phyloP scores from a whole-genome alignment of 1,140 invertebrate species.

The Drosophila virilis region DNA sequence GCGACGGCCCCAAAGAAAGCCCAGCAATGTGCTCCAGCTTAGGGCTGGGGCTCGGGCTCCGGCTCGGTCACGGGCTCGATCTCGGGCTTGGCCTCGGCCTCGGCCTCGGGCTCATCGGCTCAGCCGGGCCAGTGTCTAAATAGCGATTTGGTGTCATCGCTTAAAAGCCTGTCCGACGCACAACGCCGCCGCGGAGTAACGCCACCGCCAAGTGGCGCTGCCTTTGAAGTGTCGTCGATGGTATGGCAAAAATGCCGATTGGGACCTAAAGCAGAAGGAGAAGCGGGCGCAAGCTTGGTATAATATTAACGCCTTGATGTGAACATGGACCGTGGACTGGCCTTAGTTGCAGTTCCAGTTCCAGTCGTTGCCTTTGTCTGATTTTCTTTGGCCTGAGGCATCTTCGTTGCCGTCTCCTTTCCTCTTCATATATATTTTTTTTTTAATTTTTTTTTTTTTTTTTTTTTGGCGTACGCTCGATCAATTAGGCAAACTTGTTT shows the following conservation, averaged over 20 bases:
- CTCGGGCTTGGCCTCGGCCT: background rate
- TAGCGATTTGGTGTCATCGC: slow-evolving; percentile 84
- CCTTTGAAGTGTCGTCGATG: slow-evolving; percentile 70
- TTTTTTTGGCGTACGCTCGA: slow-evolving; percentile 83
- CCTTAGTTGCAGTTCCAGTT: slow-evolving; percentile 38
- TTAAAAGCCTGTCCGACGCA: slow-evolving; percentile 83
- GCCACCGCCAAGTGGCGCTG: slow-evolving; percentile 73
- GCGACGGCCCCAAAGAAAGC: slow-evolving; percentile 26
- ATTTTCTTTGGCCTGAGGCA: slow-evolving; percentile 33
- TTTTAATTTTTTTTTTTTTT: slow-evolving; percentile 25
- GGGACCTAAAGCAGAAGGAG: slow-evolving; percentile 25
- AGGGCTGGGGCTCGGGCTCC: background rate
- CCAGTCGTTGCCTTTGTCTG: slow-evolving; percentile 55
- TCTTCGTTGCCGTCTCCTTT: slow-evolving; percentile 5
- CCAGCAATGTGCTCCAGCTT: background rate
- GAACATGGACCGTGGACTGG: slow-evolving; percentile 11
- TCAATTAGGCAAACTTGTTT: slow-evolving; percentile 84
- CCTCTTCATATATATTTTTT: background rate
- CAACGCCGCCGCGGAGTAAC: slow-evolving; percentile 72
- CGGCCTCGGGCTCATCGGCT: background rate
- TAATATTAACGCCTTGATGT: slow-evolving; percentile 72
- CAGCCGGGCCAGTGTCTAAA: slow-evolving; percentile 71
- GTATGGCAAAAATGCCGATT: slow-evolving; percentile 69
- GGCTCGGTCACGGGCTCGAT: background rate
- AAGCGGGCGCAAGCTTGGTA: slow-evolving; percentile 56